Percentiles rank a stretch among this genome's conserved stretches.
Conservation (phyloP, 2,888 invertebrate species). For the Philaethria dido region DNA sequence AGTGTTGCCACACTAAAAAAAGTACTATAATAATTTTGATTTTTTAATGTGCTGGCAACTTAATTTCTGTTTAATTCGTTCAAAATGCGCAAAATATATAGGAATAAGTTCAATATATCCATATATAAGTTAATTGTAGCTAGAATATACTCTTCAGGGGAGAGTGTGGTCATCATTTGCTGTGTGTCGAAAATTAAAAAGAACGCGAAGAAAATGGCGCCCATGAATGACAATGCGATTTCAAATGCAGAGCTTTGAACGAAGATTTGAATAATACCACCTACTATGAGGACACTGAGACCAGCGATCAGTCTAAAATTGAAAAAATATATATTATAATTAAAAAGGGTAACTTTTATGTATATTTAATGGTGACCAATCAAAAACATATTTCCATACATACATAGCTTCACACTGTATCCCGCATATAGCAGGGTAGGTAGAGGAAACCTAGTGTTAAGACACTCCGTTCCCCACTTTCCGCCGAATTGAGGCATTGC, state of each 20-base stretch:
- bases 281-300: constrained; percentile 87
- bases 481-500: too few species aligned
- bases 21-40: constrained; percentile 10
- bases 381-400: too few species aligned
- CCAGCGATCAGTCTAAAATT: constrained; percentile 86
- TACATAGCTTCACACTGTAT: too few species aligned
- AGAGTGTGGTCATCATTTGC: constrained; percentile 90
- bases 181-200: constrained; percentile 94
- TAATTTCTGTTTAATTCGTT: constrained; percentile 84
- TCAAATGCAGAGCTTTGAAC: constrained; percentile 89
- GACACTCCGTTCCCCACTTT: too few species aligned
- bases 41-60: constrained; percentile 24
- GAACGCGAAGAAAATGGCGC: constrained; percentile 90
- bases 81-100: constrained; percentile 90
- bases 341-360: too few species aligned
- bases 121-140: constrained; percentile 94
- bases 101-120: constrained; percentile 93
- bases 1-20: constrained; percentile 10
- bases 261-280: constrained; percentile 89
- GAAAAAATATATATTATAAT: neutral
- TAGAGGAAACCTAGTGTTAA: too few species aligned
- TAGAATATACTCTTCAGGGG: constrained; percentile 94
- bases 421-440: too few species aligned
- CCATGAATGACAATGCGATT: constrained; percentile 87
- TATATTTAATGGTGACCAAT: too few species aligned